Percentiles rank a stretch among this genome's conserved stretches.
phyloP scores from a whole-genome alignment of 2,113 vertebrate species.

The Pluvialis apricaria region DNA sequence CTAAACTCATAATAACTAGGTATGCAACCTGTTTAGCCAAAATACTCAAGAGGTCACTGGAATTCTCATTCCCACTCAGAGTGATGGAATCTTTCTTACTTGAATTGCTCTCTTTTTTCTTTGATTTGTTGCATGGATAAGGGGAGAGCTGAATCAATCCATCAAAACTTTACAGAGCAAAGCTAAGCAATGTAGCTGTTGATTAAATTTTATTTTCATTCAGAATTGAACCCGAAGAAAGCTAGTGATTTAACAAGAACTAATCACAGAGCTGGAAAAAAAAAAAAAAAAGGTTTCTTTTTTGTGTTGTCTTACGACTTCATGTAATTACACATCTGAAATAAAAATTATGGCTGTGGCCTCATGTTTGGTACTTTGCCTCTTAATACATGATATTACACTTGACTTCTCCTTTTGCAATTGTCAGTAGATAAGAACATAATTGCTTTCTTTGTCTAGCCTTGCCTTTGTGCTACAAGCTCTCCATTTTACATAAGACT shows the following conservation, averaged over 20 bases:
- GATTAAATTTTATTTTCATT: background rate
- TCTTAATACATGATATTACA: slow-evolving; percentile 35
- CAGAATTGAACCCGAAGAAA: background rate
- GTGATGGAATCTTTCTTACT: background rate
- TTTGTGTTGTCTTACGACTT: background rate
- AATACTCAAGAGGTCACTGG: background rate
- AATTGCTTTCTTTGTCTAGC: slow-evolving; percentile 51
- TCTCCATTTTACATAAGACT: background rate
- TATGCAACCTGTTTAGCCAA: background rate
- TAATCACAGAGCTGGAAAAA: background rate
- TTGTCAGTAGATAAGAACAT: slow-evolving; percentile 41
- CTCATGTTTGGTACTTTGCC: slow-evolving; percentile 22
- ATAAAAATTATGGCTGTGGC: slow-evolving; percentile 29
- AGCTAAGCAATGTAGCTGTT: background rate
- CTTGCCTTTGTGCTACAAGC: background rate
- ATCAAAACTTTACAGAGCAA: background rate
- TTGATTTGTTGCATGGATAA: background rate
- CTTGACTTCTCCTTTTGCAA: slow-evolving; percentile 40
- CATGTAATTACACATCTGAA: slow-evolving; percentile 38
- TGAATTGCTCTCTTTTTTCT: background rate
- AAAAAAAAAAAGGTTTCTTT: background rate
- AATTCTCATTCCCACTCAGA: background rate
- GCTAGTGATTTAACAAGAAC: background rate
- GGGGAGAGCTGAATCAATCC: background rate
- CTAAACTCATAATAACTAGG: background rate